These are phyloP conservation scores for Palloptera scutellata DNA, from an alignment of 2,888 invertebrate species.

Conservation along the genomic window DNA sequence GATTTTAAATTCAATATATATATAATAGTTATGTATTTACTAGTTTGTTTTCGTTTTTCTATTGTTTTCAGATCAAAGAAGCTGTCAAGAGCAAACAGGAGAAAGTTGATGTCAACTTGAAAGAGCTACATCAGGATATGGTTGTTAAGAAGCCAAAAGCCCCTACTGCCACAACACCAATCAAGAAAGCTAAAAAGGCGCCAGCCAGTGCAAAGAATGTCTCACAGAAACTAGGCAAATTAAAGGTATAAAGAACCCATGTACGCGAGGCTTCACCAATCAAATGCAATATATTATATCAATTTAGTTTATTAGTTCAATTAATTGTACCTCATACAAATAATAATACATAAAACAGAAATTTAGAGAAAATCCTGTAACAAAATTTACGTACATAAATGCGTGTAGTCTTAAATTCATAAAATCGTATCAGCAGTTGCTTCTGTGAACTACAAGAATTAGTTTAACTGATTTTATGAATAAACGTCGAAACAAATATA, in stretches of 20 bases:
- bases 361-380: too few relatives aligned
- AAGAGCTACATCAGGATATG: constrained; percentile 61
- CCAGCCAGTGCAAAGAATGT: constrained; percentile 56
- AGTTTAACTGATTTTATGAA: too few relatives aligned
- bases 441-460: too few relatives aligned
- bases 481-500: too few relatives aligned
- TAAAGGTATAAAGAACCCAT: constrained; percentile 51
- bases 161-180: constrained; percentile 39
- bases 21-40: too few relatives aligned
- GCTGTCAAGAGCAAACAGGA: constrained; percentile 59
- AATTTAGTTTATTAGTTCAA: constrained; percentile 1
- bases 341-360: too few relatives aligned
- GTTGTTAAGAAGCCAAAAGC: constrained; percentile 59
- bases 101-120: constrained; percentile 58
- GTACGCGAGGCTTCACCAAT: not conserved
- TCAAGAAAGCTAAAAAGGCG: constrained; percentile 53
- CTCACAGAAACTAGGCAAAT: constrained; percentile 53
- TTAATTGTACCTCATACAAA: not conserved
- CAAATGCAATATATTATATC: not conserved
- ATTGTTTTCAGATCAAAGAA: constrained; percentile 57
- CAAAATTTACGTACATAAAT: too few relatives aligned
- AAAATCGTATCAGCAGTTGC: too few relatives aligned
- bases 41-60: constrained; percentile 18
- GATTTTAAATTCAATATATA: not conserved
- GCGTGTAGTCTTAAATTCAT: too few relatives aligned